These are phyloP conservation scores for Microchrysa polita DNA, from an alignment of 2,888 invertebrate genomes.

Conservation along the genomic window DNA sequence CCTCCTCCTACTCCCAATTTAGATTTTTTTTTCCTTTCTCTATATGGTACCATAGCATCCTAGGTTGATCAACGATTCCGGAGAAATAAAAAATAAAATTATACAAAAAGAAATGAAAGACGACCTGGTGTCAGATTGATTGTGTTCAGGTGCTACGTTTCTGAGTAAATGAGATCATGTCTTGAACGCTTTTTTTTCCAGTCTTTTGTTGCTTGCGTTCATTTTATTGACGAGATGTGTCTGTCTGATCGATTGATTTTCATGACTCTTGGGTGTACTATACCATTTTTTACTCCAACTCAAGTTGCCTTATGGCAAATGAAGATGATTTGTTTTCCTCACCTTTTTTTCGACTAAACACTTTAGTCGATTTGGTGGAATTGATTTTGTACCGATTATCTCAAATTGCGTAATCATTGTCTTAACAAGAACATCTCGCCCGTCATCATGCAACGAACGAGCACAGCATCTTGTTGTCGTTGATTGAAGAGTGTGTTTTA, in stretches of 20 bases:
- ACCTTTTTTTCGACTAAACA: conserved; percentile 24
- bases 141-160: conserved; percentile 42
- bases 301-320: not conserved
- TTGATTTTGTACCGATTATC: conserved; percentile 36
- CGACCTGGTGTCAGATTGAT: conserved; percentile 37
- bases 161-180: conserved; percentile 45
- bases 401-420: conserved; percentile 43
- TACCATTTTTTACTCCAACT: not conserved
- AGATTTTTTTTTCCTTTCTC: not conserved
- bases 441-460: conserved; percentile 20
- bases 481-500: not conserved
- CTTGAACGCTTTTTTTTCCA: no score
- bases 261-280: not conserved
- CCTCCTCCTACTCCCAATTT: conserved; percentile 15
- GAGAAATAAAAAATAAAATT: not conserved
- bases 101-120: not conserved
- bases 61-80: not conserved
- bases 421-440: conserved; percentile 36
- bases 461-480: not conserved
- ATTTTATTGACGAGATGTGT: not conserved
- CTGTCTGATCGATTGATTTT: conserved; percentile 16
- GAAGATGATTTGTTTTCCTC: conserved; percentile 32
- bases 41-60: no score
- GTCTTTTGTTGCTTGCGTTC: not conserved
- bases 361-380: conserved; percentile 17